Percentiles rank a stretch among this genome's conserved stretches.
Conservation (phyloP, 2,888 invertebrate genomes). For the Spisula subtruncata region DNA sequence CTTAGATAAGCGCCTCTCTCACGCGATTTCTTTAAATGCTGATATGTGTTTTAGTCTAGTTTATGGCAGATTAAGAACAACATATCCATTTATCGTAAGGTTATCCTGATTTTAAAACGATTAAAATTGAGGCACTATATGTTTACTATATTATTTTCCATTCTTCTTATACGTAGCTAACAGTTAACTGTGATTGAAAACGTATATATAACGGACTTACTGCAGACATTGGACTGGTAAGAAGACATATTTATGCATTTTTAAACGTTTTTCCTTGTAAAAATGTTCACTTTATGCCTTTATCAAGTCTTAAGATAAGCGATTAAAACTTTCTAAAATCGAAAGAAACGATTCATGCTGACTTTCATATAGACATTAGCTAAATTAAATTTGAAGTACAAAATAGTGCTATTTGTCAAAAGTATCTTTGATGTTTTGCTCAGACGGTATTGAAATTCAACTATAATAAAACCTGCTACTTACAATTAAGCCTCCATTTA, state of each 20-base stretch:
- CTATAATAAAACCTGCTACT: no score
- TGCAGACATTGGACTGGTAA: background rate
- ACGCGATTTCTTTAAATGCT: conserved; percentile 39
- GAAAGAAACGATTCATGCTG: no score
- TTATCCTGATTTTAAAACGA: conserved; percentile 2
- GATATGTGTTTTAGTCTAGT: conserved; percentile 34
- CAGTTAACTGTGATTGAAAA: background rate
- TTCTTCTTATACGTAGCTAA: background rate
- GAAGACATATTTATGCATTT: background rate
- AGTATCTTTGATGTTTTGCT: no score
- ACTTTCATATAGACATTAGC: no score
- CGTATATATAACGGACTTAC: background rate
- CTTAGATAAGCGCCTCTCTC: conserved; percentile 43
- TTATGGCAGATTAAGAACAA: conserved; percentile 27
- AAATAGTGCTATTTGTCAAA: no score
- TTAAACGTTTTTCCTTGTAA: no score
- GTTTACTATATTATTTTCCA: background rate
- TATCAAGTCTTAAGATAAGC: no score
- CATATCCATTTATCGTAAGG: conserved; percentile 36
- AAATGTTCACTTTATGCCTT: no score
- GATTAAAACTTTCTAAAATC: no score
- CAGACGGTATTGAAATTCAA: no score
- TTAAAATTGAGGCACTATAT: background rate
- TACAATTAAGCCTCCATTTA: no score
- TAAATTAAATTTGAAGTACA: no score